Evolutionary conservation across 1,140 invertebrate genomes (phyloP), one percentile per base, ranked within the genome.

Genomic region (Lasioglossum albipes): DNA sequence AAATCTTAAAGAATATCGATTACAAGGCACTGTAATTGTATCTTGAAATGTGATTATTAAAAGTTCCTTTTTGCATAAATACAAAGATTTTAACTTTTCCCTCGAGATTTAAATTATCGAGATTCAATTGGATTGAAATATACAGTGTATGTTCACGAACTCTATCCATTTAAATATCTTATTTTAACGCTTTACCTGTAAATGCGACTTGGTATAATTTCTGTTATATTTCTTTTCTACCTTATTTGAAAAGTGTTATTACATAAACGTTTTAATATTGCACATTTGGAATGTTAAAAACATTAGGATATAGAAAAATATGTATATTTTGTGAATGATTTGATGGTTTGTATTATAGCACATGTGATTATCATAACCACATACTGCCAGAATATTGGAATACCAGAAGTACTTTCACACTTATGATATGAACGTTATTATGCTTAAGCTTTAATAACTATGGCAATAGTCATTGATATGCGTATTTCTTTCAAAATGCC

Each of bases 301-400:
- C 54, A 57, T 12, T 57, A n/a, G 22, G 16, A 42, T 69, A 31
- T 79, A 79, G 0, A 72, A 66, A 72, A 72, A 72, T 79, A 72
- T 52, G 20, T 59, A 45, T 65, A 49, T 65, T 42, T 20, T 71
- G 69, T 31, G 6, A 42, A n/a, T 69, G 7, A 4, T 41, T 31
- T 76, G 22, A 27, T 68, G 41, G 18, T 61, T 20, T 9, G 59
- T 13, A 27, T n/a, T 27, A 45, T 27, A 68, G 1, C 3, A 18
- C 6, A 61, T 49, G 42, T 45, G 45, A 49, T 76, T 7, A 49
- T 36, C 27, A 27, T 69, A 16, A 54, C 0, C 42, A 61, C 18
- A 22, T 16, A 12, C 10, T 68, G 18, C 22, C 27, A 22, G 1
- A 27, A n/a, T 6, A 45, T 66, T 49, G 12, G 12, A 52, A 49